Evolutionary conservation across 2,113 vertebrate genomes (phyloP), one percentile per base, ranked within the genome.

Genomic region (Ia io): DNA sequence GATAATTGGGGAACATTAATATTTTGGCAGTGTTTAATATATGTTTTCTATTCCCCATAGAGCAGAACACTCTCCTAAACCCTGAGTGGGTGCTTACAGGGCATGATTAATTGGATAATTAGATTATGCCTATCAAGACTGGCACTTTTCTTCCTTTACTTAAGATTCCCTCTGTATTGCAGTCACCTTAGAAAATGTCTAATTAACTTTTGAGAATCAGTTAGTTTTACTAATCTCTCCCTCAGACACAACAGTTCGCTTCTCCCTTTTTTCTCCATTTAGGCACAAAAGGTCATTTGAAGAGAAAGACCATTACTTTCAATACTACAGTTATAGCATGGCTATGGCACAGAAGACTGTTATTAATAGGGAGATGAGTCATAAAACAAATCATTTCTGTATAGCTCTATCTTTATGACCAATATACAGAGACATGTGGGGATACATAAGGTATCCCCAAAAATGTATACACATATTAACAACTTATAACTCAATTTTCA

Each of bases 171-270:
- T 71, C 80, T 79, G 92, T 30, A 87, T 82, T 80, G 44, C 70
- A 56, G 12, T 47, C 11, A 89, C 6, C 71, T 88, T 90, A 88
- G 40, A 90, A 96, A 79, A 91, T 69, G 2, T 37, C 73, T 71
- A 95, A 93, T 91, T 92, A 92, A 88, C 59, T 92, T 93, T 61
- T 82, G 37, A 95, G 40, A 84, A 11, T 17, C 49, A 77, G 44
- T 80, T 70, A 82, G 44, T 80, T 70, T 90, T 90, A 84, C 40
- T 93, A 89, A 76, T 90, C 30, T 84, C 5, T 71, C 9, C 28
- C 44, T 80, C 59, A 92, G 30, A 84, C 17, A 84, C 90, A 90
- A 80, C 25, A 22, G n/a, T 79, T 28, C 30, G 37, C n/a, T 44
- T 5, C 0, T 93, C 59, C 32, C 13, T 88, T 69, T 88, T 80